phyloP scores from a whole-genome alignment of 1,140 invertebrate genomes.

The Micrasema minimum region DNA sequence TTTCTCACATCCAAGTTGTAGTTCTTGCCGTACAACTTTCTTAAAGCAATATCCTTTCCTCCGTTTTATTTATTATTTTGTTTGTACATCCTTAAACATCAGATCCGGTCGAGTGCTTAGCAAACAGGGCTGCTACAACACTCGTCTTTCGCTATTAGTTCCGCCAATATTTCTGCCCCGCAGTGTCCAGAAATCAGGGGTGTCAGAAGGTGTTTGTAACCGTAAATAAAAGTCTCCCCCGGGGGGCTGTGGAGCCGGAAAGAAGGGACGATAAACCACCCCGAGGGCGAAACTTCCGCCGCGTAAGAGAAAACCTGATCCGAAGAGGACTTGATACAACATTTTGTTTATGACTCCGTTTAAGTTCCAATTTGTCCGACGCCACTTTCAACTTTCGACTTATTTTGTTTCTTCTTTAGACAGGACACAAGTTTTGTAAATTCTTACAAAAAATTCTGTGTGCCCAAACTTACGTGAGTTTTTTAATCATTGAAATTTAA shows the following conservation, averaged over 20 bases:
- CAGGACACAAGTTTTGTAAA: neutral
- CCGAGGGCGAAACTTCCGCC: slow-evolving; percentile 29
- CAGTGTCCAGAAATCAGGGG: slow-evolving; percentile 10
- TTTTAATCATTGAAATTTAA: no score
- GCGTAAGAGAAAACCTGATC: slow-evolving; percentile 36
- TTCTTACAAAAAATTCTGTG: neutral
- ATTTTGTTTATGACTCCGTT: slow-evolving; percentile 36
- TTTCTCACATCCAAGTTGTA: no score
- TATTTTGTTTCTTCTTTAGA: slow-evolving; percentile 18
- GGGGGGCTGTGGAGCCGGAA: neutral
- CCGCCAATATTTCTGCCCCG: no score
- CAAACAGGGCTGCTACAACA: no score
- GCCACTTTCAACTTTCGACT: slow-evolving; percentile 24
- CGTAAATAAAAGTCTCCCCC: neutral
- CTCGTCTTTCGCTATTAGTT: no score
- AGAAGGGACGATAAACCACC: slow-evolving; percentile 20
- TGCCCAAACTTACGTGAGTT: no score
- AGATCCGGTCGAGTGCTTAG: no score
- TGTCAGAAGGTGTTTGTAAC: neutral
- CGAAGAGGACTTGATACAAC: slow-evolving; percentile 32
- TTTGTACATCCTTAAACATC: no score
- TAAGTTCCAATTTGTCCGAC: slow-evolving; percentile 26
- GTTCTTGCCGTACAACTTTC: no score
- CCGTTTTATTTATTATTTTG: neutral
- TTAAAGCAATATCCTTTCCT: no score